Evolutionary conservation across 2,113 vertebrate genomes (phyloP), one percentile per base, ranked within the genome.

Genomic region (Vulpes vulpes): DNA sequence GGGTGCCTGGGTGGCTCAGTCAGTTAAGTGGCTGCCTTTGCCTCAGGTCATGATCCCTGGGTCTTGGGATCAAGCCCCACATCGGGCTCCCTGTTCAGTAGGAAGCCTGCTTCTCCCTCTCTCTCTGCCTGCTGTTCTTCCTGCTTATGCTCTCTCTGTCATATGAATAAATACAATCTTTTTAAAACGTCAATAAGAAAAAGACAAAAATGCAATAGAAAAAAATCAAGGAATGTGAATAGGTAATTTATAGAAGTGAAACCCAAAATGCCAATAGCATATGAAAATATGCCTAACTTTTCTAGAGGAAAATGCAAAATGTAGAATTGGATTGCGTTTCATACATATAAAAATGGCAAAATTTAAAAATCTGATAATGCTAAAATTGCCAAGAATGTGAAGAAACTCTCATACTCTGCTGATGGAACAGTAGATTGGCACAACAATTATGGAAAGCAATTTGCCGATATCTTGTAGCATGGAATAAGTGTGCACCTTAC

Each of bases 171-270:
- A 6, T 6, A 43, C 43, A 43, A 43, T 43, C 43, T 43, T 43
- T 81, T 96, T 53, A 49, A 86, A 55, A 94, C 87, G 59, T 81
- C 81, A 96, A 23, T 84, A 95, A 88, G 55, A 87, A 94, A 84
- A 57, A 92, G 57, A 67, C 1, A 57, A 96, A 95, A 85, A 85
- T 76, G 30, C 19, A 69, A 19, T 80, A 67, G 35, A 57, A 97
- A 94, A 76, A 91, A 19, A 73, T 76, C 49, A 93, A 84, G 57
- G 53, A 62, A 76, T 27, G 6, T 89, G 27, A 90, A 71, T 14
- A 78, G 53, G 60, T n/a, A 96, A 59, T 38, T 94, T 53, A 76
- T 69, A 91, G 35, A 94, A 20, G 7, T 51, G 55, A 95, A 90
- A 86, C 4, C 5, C 14, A 51, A 87, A 83, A 51, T 78, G 8